phyloP scores from a whole-genome alignment of 2,113 vertebrate species.

The Pterocles gutturalis region DNA sequence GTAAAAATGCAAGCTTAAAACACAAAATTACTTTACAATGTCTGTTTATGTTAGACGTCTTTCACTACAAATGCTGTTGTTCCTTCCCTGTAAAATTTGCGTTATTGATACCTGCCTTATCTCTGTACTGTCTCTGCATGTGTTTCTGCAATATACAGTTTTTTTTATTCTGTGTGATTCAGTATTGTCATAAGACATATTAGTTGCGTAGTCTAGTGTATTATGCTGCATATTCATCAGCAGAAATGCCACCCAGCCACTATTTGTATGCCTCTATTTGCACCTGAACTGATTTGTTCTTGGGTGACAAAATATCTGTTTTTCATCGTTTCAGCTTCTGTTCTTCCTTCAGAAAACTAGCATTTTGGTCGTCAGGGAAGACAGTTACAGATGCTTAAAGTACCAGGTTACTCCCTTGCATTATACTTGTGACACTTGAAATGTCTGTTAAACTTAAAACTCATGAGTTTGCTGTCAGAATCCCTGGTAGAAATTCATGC shows the following conservation, averaged over 20 bases:
- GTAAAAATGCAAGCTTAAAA: background rate
- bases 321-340: background rate
- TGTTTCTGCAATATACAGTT: background rate
- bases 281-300: background rate
- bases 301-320: background rate
- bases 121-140: background rate
- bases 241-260: background rate
- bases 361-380: background rate
- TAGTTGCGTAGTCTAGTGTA: background rate
- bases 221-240: background rate
- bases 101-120: background rate
- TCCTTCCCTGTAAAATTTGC: background rate
- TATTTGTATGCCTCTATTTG: background rate
- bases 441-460: background rate
- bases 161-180: background rate
- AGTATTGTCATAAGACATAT: background rate
- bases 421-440: background rate
- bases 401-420: background rate
- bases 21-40: background rate
- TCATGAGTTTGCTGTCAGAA: background rate
- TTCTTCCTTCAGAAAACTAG: background rate
- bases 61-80: background rate
- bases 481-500: background rate
- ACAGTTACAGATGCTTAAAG: background rate
- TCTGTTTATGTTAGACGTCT: background rate